Base-by-base conservation (phyloP, 2,797 vertebrate genomes). In the Mormyrus proboscirostris region DNA sequence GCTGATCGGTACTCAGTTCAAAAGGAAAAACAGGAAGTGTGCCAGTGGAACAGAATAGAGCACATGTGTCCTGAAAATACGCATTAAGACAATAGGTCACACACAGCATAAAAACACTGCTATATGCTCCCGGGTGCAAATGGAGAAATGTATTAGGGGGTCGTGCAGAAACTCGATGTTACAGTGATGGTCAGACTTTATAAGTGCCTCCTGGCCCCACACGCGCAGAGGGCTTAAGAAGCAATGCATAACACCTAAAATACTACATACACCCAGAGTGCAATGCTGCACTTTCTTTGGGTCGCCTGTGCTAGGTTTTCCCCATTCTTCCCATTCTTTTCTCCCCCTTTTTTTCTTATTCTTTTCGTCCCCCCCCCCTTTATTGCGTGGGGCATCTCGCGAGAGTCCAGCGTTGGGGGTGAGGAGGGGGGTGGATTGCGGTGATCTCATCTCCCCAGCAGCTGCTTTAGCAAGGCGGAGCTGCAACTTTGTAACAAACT, bases 381-480 rank as follows among this genome's bases (percentile, higher is more conserved):
- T 92, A 57, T 89, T 53, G 89, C 59, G 41, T 25, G 38, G 49
- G 38, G 59, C 51, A 93, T 96, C 95, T 96, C 96, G 96, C 96
- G 96, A 96, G 95, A 96, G 85, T 94, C 73, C 51, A 22, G 89
- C 57, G 88, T 88, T 87, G 4, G n/a, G 87, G n/a, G 92, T 25
- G 79, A 90, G 92, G 93, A 91, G 90, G 91, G 94, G n/a, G 65
- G 29, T 29, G 50, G n/a, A 5, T 93, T 92, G 93, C 91, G 95
- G 94, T 96, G 96, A 96, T 94, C 95, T 96, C 96, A 96, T 96
- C 95, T 92, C 93, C 95, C 92, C 94, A 93, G 95, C 94, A 94
- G 94, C 95, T 96, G 44, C 95, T 94, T 95, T 94, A 93, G 95
- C 94, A 92, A 95, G 93, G 93, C 94, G 90, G 93, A 93, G 89